Evolutionary conservation across 2,888 invertebrate species (phyloP).

Genomic region (Chrysotoxum bicinctum): DNA sequence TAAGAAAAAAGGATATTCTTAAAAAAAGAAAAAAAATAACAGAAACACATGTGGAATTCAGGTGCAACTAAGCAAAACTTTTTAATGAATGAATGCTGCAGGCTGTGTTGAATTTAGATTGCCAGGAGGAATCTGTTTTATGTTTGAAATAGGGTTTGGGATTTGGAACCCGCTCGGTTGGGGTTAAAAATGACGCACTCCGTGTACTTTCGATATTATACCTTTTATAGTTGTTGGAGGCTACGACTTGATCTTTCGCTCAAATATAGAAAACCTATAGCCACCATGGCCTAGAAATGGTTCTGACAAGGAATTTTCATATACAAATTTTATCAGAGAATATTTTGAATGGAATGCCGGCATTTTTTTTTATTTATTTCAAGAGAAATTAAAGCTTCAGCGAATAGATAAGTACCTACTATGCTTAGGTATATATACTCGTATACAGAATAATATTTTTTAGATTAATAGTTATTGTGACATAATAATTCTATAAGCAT

Average conservation of each 20-base stretch:
- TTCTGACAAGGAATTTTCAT: neutral
- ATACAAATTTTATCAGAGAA: constrained; percentile 5
- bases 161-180: neutral
- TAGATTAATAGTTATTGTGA: too few species aligned
- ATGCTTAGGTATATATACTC: too few species aligned
- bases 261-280: neutral
- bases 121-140: constrained; percentile 34
- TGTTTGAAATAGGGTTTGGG: neutral
- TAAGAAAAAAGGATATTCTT: constrained; percentile 24
- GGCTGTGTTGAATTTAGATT: constrained; percentile 36
- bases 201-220: constrained; percentile 13
- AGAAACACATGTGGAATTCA: constrained; percentile 52
- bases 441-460: too few species aligned
- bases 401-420: neutral
- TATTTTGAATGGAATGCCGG: constrained; percentile 15
- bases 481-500: too few species aligned
- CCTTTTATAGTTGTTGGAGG: neutral
- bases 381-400: constrained; percentile 18
- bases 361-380: constrained; percentile 22
- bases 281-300: constrained; percentile 23
- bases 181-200: constrained; percentile 26
- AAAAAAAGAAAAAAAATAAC: neutral
- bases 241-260: constrained; percentile 16
- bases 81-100: constrained; percentile 63
- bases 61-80: constrained; percentile 69